phyloP scores from a whole-genome alignment of 2,888 invertebrate species.

The Drosophila peninsularis region DNA sequence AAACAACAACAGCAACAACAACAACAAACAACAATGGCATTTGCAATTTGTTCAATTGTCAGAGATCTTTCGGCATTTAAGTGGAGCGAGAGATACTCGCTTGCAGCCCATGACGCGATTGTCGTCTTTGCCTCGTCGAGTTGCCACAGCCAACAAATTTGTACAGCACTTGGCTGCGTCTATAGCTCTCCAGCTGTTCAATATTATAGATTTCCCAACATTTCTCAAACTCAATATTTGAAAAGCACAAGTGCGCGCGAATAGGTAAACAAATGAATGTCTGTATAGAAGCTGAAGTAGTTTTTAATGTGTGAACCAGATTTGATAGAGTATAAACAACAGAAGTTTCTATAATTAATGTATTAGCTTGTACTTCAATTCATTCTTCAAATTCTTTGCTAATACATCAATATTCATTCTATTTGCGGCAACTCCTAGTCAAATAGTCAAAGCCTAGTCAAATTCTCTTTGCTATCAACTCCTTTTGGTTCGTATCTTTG shows the following conservation, averaged over 20 bases:
- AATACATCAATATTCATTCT: background rate
- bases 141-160: conserved; percentile 33
- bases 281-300: background rate
- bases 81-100: conserved; percentile 33
- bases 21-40: conserved; percentile 50
- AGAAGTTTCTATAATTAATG: background rate
- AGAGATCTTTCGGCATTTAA: conserved; percentile 56
- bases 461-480: background rate
- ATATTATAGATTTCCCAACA: conserved; percentile 25
- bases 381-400: background rate
- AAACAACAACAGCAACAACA: conserved; percentile 32
- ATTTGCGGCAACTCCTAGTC: background rate
- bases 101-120: conserved; percentile 39
- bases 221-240: conserved; percentile 4
- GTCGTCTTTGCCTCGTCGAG: conserved; percentile 3
- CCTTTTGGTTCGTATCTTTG: background rate
- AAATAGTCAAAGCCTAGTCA: background rate
- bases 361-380: background rate
- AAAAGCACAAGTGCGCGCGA: background rate
- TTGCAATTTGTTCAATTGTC: conserved; percentile 67
- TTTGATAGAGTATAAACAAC: background rate
- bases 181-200: conserved; percentile 1
- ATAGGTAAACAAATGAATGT: conserved; percentile 4
- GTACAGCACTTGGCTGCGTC: conserved; percentile 1
- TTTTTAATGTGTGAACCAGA: background rate